Evolutionary conservation across 2,888 invertebrate species (phyloP).

Genomic region (Parnassius smintheus): DNA sequence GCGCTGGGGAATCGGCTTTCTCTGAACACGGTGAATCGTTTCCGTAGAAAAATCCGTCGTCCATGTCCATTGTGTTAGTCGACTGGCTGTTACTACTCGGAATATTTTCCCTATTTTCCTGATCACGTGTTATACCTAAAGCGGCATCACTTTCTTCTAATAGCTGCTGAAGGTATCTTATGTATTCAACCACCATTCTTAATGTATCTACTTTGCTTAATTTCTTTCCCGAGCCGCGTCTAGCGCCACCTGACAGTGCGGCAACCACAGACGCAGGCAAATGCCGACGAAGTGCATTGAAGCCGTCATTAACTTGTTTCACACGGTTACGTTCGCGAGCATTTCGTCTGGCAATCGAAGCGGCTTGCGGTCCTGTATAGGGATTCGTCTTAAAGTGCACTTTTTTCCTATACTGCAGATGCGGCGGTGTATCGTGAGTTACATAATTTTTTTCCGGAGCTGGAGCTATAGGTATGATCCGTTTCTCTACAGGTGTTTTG

Average conservation of each 20-base stretch:
- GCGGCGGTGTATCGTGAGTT: conserved; percentile 77
- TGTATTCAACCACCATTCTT: conserved; percentile 94
- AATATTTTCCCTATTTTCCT: conserved; percentile 73
- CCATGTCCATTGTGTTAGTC: conserved; percentile 72
- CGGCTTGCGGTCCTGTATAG: conserved; percentile 86
- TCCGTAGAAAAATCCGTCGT: conserved; percentile 75
- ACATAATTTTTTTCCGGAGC: conserved; percentile 81
- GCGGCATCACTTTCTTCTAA: conserved; percentile 87
- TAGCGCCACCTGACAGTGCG: conserved; percentile 82
- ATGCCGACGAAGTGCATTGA: conserved; percentile 92
- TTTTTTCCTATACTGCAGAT: conserved; percentile 85
- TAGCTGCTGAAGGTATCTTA: conserved; percentile 90
- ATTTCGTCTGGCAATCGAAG: conserved; percentile 94
- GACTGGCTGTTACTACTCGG: conserved; percentile 58
- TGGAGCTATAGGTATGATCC: conserved; percentile 80
- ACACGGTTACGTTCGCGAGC: conserved; percentile 97
- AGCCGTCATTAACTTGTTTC: conserved; percentile 96
- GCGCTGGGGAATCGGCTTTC: conserved; percentile 87
- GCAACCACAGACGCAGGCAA: conserved; percentile 91
- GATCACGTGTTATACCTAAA: conserved; percentile 69
- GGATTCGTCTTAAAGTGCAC: conserved; percentile 85
- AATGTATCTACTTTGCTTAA: conserved; percentile 95
- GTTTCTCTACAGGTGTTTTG: conserved; percentile 74
- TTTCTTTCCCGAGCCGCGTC: conserved; percentile 91
- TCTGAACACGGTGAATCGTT: conserved; percentile 84